These are phyloP conservation scores for Macaria liturata DNA, from an alignment of 2,888 invertebrate genomes.

Conservation along the genomic window DNA sequence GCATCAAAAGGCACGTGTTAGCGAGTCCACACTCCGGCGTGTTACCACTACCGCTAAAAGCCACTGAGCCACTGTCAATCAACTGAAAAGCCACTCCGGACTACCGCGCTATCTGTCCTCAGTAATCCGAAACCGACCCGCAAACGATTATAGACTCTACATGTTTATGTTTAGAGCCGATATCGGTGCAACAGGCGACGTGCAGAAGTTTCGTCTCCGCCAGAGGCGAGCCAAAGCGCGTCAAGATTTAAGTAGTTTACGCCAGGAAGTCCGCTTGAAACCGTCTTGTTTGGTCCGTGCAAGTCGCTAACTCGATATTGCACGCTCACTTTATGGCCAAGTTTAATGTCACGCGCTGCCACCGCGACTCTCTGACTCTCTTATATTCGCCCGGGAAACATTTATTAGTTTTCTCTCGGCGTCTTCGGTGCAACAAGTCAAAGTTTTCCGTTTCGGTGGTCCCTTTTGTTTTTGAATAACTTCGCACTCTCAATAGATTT, in stretches of 20 bases:
- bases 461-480: slow-evolving; percentile 55
- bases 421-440: slow-evolving; percentile 64
- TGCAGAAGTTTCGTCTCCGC: slow-evolving; percentile 47
- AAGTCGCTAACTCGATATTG: slow-evolving; percentile 76
- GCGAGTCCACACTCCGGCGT: slow-evolving; percentile 20
- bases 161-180: slow-evolving; percentile 36
- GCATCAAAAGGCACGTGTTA: slow-evolving; percentile 25
- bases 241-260: slow-evolving; percentile 80
- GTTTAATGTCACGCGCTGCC: slow-evolving; percentile 65
- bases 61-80: slow-evolving; percentile 55
- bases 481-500: slow-evolving; percentile 39
- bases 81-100: slow-evolving; percentile 53
- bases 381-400: slow-evolving; percentile 61
- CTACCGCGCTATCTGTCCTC: slow-evolving; percentile 43
- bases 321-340: slow-evolving; percentile 76
- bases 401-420: slow-evolving; percentile 63
- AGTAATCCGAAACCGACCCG: slow-evolving; percentile 41
- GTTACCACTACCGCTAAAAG: slow-evolving; percentile 27
- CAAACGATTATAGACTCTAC: slow-evolving; percentile 38
- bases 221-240: slow-evolving; percentile 53
- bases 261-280: slow-evolving; percentile 59
- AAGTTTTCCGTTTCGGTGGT: slow-evolving; percentile 53
- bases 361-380: slow-evolving; percentile 46
- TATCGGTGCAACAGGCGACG: slow-evolving; percentile 34
- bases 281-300: slow-evolving; percentile 65